Percentiles rank a stretch among this genome's conserved stretches.
phyloP scores from a whole-genome alignment of 2,888 invertebrate species.

The Watsonalla binaria region DNA sequence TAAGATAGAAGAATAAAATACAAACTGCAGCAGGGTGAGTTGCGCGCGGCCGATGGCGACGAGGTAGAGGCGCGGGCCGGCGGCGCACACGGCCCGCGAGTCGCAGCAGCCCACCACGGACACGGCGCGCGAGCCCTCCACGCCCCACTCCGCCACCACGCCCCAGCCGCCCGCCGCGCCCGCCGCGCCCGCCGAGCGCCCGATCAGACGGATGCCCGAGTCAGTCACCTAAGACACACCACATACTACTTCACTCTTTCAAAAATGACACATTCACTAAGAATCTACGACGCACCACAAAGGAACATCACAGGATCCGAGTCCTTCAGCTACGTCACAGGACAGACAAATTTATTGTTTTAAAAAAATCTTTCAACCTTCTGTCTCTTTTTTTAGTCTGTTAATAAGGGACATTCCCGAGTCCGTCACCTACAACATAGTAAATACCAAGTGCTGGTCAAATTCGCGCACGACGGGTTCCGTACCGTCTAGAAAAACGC shows the following conservation, averaged over 20 bases:
- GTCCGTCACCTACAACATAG: too few species aligned
- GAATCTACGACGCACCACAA: too few species aligned
- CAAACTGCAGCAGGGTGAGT: slow-evolving; percentile 35
- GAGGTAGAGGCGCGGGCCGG: slow-evolving; percentile 84
- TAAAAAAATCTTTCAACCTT: too few species aligned
- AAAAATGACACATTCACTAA: too few species aligned
- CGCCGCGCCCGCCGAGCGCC: slow-evolving; percentile 59
- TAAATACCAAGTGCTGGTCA: too few species aligned
- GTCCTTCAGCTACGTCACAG: too few species aligned
- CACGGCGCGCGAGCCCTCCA: slow-evolving; percentile 87
- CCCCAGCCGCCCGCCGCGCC: slow-evolving; percentile 71
- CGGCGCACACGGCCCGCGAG: slow-evolving; percentile 90
- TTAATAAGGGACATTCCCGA: neutral
- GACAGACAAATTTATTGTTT: too few species aligned
- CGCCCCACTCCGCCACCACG: slow-evolving; percentile 77
- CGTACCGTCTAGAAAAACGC: too few species aligned
- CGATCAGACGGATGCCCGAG: slow-evolving; percentile 59
- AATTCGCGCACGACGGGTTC: neutral
- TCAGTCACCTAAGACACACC: slow-evolving; percentile 71
- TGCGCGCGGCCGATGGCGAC: slow-evolving; percentile 30
- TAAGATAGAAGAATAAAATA: too few species aligned
- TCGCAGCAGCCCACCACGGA: slow-evolving; percentile 93
- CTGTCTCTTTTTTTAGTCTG: too few species aligned
- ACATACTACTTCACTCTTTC: too few species aligned
- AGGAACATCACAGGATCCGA: too few species aligned